Conservation (phyloP, 2,797 vertebrate species). For the Oreortyx pictus region DNA sequence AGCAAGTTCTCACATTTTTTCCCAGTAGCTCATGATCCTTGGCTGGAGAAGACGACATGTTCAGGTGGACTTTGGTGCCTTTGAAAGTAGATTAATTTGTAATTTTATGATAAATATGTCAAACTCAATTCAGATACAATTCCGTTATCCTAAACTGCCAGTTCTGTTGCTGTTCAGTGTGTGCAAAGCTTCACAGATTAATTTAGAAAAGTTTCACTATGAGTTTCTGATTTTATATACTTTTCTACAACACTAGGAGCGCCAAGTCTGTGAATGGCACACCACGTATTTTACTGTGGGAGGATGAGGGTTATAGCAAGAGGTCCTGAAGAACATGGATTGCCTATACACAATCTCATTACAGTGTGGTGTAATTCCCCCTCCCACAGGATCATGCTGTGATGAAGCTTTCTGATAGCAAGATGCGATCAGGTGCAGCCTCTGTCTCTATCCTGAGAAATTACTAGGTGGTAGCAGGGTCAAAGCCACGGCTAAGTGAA, state of each 20-base stretch:
- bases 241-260: neutral
- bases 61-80: neutral
- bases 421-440: constrained; percentile 43
- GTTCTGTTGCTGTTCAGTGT: neutral
- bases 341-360: neutral
- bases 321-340: neutral
- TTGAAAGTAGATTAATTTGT: neutral
- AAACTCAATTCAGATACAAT: neutral
- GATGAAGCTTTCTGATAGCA: neutral
- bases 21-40: neutral
- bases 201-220: neutral
- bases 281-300: neutral
- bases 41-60: neutral
- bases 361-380: neutral
- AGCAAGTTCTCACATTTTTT: neutral
- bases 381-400: neutral
- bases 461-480: constrained; percentile 56
- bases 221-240: neutral
- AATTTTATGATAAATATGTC: neutral
- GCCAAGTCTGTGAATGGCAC: neutral
- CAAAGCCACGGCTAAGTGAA: constrained; percentile 62
- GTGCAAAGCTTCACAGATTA: neutral
- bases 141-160: neutral
- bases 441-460: constrained; percentile 65
- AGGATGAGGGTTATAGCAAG: neutral